These are phyloP conservation scores for Galaxias olidus DNA, from an alignment of 2,797 vertebrate genomes.

Conservation along the genomic window DNA sequence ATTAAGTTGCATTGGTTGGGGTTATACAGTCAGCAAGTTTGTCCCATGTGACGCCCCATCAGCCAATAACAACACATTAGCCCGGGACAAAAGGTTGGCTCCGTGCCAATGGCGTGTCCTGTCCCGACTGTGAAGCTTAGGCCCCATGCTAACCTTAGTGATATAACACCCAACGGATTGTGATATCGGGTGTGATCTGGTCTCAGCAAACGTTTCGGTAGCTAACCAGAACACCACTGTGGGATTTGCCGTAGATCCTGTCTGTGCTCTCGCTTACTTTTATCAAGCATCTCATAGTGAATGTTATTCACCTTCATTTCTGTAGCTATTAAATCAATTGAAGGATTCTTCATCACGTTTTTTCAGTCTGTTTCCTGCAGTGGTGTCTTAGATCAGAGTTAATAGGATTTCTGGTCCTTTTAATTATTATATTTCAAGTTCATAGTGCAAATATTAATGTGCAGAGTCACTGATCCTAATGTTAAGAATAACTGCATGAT, in stretches of 20 bases:
- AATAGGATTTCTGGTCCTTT: too few relatives aligned
- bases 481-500: too few relatives aligned
- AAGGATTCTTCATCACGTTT: neutral
- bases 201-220: too few relatives aligned
- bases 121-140: neutral
- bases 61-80: slow-evolving; percentile 17
- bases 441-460: too few relatives aligned
- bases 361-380: too few relatives aligned
- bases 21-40: neutral
- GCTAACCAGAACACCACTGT: neutral
- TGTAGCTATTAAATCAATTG: neutral
- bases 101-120: slow-evolving; percentile 1
- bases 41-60: slow-evolving; percentile 6
- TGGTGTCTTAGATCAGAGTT: too few relatives aligned
- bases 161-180: neutral
- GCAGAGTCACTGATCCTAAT: too few relatives aligned
- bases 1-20: too few relatives aligned
- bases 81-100: slow-evolving; percentile 12
- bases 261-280: neutral
- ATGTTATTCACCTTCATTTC: neutral
- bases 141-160: neutral
- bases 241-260: neutral
- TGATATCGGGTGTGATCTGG: too few relatives aligned
- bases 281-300: neutral
- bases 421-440: too few relatives aligned